Base-by-base conservation (phyloP, 2,888 invertebrate species). In the Papilio elwesi region DNA sequence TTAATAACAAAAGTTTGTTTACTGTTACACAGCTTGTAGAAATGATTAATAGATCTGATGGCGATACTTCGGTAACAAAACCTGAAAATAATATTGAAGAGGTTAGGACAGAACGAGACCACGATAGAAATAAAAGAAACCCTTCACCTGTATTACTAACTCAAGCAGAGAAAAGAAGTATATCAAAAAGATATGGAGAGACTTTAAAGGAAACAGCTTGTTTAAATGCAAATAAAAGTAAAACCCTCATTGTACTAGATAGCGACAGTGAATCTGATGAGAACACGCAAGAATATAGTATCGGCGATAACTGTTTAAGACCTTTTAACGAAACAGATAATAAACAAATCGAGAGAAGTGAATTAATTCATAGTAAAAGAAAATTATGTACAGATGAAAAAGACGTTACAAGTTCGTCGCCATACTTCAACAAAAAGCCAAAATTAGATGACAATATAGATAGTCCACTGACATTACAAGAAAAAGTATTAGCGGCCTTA, bases 21-120 rank as follows among this genome's bases (percentile, higher is more conserved):
- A 90, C 93, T 5, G 87, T 93, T 70, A 93, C 94, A 12, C 93
- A 94, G 81, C 82, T 92, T 38, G 88, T 93, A 43, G 87, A 93
- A 75, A 88, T 93, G 82, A 91, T 94, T 6, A 92, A 92, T 77
- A 88, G 85, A 81, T 81, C 84, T 13, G 80, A 83, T 59, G 76
- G 77, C 68, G 77, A 79, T 43, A 79, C n/a, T 10, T 76, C 82
- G 13, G 8, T 70, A 43, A 47, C 72, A 12, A 71, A 73, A 65
- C 75, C 74, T 36, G 49, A 59, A n/a, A 71, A 74, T 64, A 52
- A 67, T 49, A 74, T 64, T 13, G 75, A 75, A 53, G 62, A 68
- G 26, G 49, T 26, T 47, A 72, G 67, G 48, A 48, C 38, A 49
- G 63, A 49, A 48, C 65, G 26, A 65, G 15, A 43, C 52, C 49